Conservation (phyloP, 2,797 vertebrate genomes). For the Pyrocephalus nanus region DNA sequence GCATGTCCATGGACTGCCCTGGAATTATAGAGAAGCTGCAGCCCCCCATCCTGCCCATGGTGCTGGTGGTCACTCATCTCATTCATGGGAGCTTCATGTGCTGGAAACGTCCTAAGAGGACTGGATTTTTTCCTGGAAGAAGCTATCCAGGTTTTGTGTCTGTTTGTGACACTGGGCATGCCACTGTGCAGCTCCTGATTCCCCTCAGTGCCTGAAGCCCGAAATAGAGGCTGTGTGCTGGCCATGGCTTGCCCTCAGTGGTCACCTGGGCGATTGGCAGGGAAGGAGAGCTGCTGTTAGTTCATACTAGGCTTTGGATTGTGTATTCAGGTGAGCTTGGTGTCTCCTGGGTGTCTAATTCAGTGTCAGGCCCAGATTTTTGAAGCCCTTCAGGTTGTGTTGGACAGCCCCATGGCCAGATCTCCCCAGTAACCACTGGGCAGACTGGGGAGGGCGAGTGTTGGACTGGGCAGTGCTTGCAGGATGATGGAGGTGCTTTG, state of each 20-base stretch:
- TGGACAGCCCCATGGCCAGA: neutral
- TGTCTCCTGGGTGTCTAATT: neutral
- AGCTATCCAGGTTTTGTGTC: neutral
- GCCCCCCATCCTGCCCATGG: rapidly evolving
- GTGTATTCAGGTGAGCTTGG: neutral
- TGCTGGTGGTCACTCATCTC: neutral
- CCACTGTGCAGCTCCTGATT: neutral
- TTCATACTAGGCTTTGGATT: neutral
- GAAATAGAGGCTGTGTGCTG: neutral
- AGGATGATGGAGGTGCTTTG: neutral
- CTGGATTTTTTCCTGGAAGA: neutral
- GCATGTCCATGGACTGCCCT: neutral
- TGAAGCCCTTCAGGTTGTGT: neutral
- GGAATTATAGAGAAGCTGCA: neutral
- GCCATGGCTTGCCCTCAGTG: neutral
- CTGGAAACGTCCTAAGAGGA: neutral
- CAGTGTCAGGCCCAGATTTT: neutral
- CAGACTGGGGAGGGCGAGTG: rapidly evolving
- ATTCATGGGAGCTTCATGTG: neutral
- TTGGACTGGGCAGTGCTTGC: neutral
- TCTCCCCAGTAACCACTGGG: neutral
- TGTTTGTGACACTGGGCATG: neutral
- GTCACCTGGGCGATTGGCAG: neutral
- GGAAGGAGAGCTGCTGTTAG: neutral
- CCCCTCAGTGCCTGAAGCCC: neutral